Evolutionary conservation across 2,888 invertebrate genomes (phyloP).

Genomic region (Antheraea yamamai): DNA sequence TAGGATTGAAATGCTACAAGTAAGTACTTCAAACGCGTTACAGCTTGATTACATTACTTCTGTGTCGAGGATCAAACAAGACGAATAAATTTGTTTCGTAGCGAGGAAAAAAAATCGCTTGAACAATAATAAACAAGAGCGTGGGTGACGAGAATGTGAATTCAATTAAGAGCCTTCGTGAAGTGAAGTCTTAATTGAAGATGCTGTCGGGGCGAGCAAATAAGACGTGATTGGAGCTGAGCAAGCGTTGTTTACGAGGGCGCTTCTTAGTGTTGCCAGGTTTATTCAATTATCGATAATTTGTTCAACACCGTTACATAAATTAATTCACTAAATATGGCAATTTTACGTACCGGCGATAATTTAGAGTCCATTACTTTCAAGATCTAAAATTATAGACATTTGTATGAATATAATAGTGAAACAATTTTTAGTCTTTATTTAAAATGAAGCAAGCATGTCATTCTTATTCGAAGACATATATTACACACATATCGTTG

Average conservation of each 20-base stretch:
- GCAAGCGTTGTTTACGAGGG: constrained; percentile 11
- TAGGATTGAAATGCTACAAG: background rate
- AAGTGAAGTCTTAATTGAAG: constrained; percentile 15
- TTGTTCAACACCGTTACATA: background rate
- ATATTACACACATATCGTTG: too few species aligned
- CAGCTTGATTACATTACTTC: background rate
- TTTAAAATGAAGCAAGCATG: too few species aligned
- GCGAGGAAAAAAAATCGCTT: background rate
- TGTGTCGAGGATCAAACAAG: background rate
- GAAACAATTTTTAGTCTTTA: too few species aligned
- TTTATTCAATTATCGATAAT: background rate
- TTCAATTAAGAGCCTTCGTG: constrained; percentile 5
- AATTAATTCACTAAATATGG: background rate
- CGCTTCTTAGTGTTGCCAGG: background rate
- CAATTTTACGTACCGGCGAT: background rate
- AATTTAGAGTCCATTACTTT: background rate
- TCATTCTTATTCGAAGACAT: too few species aligned
- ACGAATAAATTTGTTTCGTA: background rate
- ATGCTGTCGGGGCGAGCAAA: constrained; percentile 13
- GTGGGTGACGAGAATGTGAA: constrained; percentile 10
- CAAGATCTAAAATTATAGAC: background rate
- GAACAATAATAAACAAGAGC: background rate
- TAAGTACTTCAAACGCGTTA: background rate
- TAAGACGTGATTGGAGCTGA: constrained; percentile 15
- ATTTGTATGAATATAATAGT: too few species aligned